These are phyloP conservation scores for Callinectes sapidus DNA, from an alignment of 2,888 invertebrate genomes.

Conservation along the genomic window DNA sequence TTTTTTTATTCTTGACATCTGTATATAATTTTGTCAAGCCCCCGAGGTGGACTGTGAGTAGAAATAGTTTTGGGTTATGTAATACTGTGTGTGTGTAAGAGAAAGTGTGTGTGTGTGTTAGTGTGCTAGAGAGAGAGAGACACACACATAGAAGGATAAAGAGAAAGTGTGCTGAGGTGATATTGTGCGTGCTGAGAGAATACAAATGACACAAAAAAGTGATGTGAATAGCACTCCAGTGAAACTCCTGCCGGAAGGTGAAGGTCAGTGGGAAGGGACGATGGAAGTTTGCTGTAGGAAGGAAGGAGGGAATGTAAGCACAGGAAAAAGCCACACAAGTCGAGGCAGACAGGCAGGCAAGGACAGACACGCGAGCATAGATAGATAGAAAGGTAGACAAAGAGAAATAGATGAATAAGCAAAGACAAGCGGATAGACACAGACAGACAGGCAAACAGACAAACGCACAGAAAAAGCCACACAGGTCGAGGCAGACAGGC, in stretches of 20 bases:
- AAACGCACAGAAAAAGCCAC: too few species aligned
- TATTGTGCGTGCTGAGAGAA: background rate
- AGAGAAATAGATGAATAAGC: too few species aligned
- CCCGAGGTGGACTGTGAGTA: background rate
- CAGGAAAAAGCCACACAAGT: background rate
- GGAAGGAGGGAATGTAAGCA: background rate
- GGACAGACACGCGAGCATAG: too few species aligned
- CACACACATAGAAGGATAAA: background rate
- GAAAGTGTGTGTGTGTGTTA: conserved; percentile 42
- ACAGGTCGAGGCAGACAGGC: too few species aligned
- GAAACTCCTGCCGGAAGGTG: background rate
- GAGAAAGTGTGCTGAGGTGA: conserved; percentile 23
- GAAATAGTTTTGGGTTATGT: background rate
- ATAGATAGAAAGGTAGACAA: too few species aligned
- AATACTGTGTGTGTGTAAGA: background rate
- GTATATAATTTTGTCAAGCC: conserved; percentile 11
- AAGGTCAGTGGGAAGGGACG: background rate
- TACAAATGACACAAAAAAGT: background rate
- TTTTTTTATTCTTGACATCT: background rate
- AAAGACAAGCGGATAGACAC: too few species aligned
- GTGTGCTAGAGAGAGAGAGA: conserved; percentile 14
- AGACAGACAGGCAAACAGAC: too few species aligned
- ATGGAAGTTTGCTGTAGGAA: background rate
- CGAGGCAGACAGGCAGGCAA: background rate
- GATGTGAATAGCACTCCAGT: background rate